A percentile compares a stretch with the other conserved stretches of the same genome.
phyloP scores from a whole-genome alignment of 2,888 invertebrate genomes.

The Meta bourneti region DNA sequence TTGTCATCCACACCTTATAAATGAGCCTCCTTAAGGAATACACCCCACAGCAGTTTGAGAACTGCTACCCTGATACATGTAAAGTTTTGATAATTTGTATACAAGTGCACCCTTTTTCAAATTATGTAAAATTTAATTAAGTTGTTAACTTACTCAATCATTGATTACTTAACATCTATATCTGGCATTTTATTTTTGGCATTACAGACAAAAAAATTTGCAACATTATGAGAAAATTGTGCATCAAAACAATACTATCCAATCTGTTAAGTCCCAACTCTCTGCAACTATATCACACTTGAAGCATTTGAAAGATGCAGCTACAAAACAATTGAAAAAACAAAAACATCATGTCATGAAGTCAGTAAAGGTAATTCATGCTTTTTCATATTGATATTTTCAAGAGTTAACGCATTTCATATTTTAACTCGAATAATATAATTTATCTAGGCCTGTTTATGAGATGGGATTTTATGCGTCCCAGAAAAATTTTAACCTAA shows the following conservation, averaged over 20 bases:
- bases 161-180: background rate
- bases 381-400: background rate
- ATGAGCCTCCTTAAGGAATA: too few species aligned
- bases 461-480: too few species aligned
- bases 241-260: constrained; percentile 60
- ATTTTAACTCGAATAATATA: background rate
- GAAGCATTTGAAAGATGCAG: constrained; percentile 66
- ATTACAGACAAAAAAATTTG: constrained; percentile 61
- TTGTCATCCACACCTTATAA: too few species aligned
- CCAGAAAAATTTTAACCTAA: too few species aligned
- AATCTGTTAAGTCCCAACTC: constrained; percentile 64
- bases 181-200: constrained; percentile 9
- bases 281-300: constrained; percentile 68
- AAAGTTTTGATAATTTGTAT: too few species aligned
- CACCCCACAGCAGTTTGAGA: too few species aligned
- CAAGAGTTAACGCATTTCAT: background rate
- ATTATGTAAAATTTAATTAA: background rate
- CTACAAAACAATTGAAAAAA: constrained; percentile 65
- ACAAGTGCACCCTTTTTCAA: background rate
- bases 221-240: constrained; percentile 57
- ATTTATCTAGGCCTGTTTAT: background rate
- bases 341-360: constrained; percentile 55
- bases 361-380: constrained; percentile 39
- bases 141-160: background rate
- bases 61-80: too few species aligned